Base-by-base conservation (phyloP, 2,797 vertebrate species). In the Myotis daubentonii region DNA sequence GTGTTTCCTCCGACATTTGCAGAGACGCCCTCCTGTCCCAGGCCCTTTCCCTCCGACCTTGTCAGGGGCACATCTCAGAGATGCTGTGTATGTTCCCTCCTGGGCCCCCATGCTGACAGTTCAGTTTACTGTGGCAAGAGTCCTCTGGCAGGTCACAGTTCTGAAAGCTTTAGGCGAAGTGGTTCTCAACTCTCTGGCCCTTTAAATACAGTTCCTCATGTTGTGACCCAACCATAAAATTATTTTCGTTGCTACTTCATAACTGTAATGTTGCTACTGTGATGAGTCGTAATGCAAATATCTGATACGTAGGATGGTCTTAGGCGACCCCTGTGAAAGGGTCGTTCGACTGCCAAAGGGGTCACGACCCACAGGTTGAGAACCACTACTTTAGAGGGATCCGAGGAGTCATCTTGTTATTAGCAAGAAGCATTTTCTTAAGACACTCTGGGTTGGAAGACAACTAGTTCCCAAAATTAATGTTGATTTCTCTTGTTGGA, bases 91-190 rank as follows among this genome's bases (percentile, higher is more conserved):
- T 66, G 41, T 79, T 87, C 22, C 89, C 62, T 86, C 74, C 47
- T 75, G 47, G 70, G 70, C 30, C 30, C 82, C 0, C 70, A 8
- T 95, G 88, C 88, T 87, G 84, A 33, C 57, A 89, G 17, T 36
- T 91, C 12, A 3, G 17, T 65, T 80, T 71, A 68, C 82, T 51
- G 88, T 87, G 41, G 65, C 53, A 70, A 25, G 44, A 62, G 44
- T 71, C 22, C 19, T 79, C 72, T 94, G 66, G 84, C 60, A 84
- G 38, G 66, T 92, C 28, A 0, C 81, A 44, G 87, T 95, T 95
- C 81, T 62, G 44, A 83, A 88, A 89, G 71, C 44, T 41, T 49
- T 83, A 57, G 44, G 11, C 2, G 44, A 44, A 44, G 44, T 11
- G 44, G 44, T 44, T 44, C 44, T 44, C 44, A 44, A 44, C 44